phyloP scores from a whole-genome alignment of 2,888 invertebrate species.

The Stenodera caucasica region DNA sequence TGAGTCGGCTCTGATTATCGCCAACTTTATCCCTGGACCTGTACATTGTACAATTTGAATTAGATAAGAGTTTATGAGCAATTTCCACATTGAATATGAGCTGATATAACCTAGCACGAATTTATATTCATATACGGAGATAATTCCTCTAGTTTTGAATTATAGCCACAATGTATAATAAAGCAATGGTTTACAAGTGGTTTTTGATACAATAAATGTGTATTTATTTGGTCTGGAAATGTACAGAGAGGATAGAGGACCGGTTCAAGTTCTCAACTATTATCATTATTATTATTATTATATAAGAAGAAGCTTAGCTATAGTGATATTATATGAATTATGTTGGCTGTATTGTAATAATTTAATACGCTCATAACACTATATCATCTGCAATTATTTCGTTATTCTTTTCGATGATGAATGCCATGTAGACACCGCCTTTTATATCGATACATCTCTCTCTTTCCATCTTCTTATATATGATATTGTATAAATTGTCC shows the following conservation, averaged over 20 bases:
- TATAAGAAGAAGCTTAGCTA: constrained; percentile 13
- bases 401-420: constrained; percentile 39
- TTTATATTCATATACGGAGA: constrained; percentile 17
- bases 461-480: neutral
- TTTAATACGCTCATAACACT: constrained; percentile 34
- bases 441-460: constrained; percentile 22
- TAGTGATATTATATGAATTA: constrained; percentile 27
- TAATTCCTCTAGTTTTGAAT: constrained; percentile 13
- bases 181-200: constrained; percentile 9
- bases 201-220: constrained; percentile 5
- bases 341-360: constrained; percentile 29
- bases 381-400: constrained; percentile 38
- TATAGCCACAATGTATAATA: neutral
- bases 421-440: constrained; percentile 37
- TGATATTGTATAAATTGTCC: neutral
- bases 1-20: too few relatives aligned
- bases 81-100: constrained; percentile 11
- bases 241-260: neutral
- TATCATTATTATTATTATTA: constrained; percentile 1
- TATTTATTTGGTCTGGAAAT: neutral
- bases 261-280: too few relatives aligned
- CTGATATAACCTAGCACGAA: constrained; percentile 14
- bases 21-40: constrained; percentile 4
- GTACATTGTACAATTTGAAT: constrained; percentile 16
- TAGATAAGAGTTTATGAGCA: constrained; percentile 23